A percentile compares a stretch with the other conserved stretches of the same genome.
These are phyloP conservation scores for Sus cebifrons DNA, from an alignment of 2,797 vertebrate species.

Conservation along the genomic window DNA sequence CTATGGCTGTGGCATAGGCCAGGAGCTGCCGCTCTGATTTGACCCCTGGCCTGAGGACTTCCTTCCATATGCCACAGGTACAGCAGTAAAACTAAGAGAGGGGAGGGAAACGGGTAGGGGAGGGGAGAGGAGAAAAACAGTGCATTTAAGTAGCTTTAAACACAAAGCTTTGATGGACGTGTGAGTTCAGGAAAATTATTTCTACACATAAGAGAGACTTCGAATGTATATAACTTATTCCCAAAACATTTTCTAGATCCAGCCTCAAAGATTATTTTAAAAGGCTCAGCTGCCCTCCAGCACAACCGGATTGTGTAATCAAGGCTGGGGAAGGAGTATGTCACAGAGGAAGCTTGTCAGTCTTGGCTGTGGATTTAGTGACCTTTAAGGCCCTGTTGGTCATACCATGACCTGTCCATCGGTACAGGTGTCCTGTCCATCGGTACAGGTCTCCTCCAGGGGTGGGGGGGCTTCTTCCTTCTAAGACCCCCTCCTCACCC, in stretches of 20 bases:
- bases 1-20: too few species aligned
- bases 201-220: neutral
- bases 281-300: neutral
- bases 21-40: too few species aligned
- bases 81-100: too few species aligned
- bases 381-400: neutral
- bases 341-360: neutral
- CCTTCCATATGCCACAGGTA: too few species aligned
- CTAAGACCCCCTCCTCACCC: rapidly evolving
- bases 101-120: too few species aligned
- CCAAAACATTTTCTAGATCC: neutral
- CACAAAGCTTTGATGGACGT: neutral
- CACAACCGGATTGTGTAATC: neutral
- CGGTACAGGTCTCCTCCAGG: too few species aligned
- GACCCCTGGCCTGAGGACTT: too few species aligned
- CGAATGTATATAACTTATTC: neutral
- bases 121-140: neutral
- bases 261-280: neutral
- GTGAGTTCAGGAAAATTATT: conserved; percentile 19
- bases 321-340: neutral
- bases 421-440: too few species aligned
- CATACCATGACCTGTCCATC: too few species aligned
- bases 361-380: neutral
- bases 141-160: neutral
- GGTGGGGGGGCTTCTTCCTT: neutral